Base-by-base conservation (phyloP, 2,888 invertebrate genomes). In the Ectobius pallidus region DNA sequence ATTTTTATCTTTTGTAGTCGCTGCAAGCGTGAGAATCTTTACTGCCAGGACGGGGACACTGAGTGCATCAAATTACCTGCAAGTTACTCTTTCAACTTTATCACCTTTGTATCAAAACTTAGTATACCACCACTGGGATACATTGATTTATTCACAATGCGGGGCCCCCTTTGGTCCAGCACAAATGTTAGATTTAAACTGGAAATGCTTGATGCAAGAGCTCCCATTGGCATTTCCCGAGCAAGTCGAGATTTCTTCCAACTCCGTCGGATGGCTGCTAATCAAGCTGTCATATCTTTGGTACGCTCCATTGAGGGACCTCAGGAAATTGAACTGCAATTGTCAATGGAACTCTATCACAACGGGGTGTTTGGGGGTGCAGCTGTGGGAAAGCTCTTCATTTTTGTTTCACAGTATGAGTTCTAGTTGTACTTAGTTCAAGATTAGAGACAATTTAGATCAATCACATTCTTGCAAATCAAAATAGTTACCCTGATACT, bases 31-130 rank as follows among this genome's bases (percentile, higher is more conserved):
- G 86, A 88, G 32, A 88, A 89, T 70, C 87, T 89, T 30, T 86
- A 88, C 61, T 97, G 97, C 80, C 88, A 88, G 46, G 84, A 88
- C 27, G 87, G 89, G n/a, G 93, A 94, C 81, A 83, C 85, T 78
- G 86, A 89, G 30, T 98, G 98, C 79, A 86, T 91, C 69, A 89
- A 89, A 61, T 89, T 90, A 78, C 96, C 98, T 0, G 89, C 94
- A 61, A 92, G 94, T 69, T 93, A 93, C 81, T 95, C 95, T 39
- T 96, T 92, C 85, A 96, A 97, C 84, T 98, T 95, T 83, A 93
- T 99, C 78, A 94, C 96, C 0, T 91, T 99, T 79, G 93, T 95
- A 0, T 93, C 96, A 27, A 92, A 94, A 81, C 85, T 94, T 70
- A 90, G 91, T 69, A 86, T 95, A 46, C 90, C 92, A 3, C 78